Conservation (phyloP, 2,113 vertebrate genomes). For the Paralichthys olivaceus region DNA sequence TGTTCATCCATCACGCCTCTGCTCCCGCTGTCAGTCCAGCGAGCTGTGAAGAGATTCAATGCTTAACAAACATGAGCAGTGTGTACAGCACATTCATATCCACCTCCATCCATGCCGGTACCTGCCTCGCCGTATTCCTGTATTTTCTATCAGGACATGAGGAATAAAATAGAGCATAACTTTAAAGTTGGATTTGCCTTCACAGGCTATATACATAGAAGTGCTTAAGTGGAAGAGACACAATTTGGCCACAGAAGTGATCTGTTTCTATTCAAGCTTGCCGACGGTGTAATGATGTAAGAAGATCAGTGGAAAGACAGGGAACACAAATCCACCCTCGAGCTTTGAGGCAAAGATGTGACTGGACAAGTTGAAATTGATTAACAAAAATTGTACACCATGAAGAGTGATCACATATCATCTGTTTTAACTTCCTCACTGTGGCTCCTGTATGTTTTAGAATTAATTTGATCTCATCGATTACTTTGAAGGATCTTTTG, state of each 20-base stretch:
- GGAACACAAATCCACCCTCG: neutral
- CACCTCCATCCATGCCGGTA: neutral
- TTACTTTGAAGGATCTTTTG: too few species aligned
- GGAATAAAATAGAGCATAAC: too few species aligned
- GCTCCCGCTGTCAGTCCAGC: slow-evolving; percentile 37
- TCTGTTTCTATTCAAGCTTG: too few species aligned
- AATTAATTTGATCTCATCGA: neutral
- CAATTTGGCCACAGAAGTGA: neutral
- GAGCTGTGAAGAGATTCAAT: slow-evolving; percentile 59
- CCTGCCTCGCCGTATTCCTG: neutral
- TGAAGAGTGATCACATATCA: neutral
- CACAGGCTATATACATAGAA: too few species aligned
- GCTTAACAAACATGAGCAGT: slow-evolving; percentile 42
- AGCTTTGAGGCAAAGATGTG: neutral
- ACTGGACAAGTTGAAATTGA: neutral
- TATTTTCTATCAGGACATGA: slow-evolving; percentile 1
- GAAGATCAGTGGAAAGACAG: neutral
- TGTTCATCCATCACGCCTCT: slow-evolving; percentile 58
- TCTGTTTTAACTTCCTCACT: neutral
- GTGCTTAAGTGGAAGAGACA: neutral
- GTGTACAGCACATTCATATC: slow-evolving; percentile 34
- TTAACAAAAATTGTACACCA: neutral
- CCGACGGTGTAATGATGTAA: neutral
- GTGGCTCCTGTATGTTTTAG: neutral
- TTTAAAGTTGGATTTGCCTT: too few species aligned